A percentile compares a stretch with the other conserved stretches of the same genome.
phyloP scores from a whole-genome alignment of 2,888 invertebrate genomes.

The Euplagia quadripunctaria region DNA sequence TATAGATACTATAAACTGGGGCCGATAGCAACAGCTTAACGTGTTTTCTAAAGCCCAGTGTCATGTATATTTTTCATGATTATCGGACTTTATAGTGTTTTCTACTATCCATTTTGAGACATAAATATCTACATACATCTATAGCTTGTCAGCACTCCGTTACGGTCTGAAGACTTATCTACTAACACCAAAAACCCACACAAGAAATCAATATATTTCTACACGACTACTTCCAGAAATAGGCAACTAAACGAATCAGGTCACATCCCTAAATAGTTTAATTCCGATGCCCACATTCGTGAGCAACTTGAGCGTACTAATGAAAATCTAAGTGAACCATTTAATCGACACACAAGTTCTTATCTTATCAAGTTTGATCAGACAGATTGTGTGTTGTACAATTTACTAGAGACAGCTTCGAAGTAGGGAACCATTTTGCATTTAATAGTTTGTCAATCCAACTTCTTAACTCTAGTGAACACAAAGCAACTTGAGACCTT shows the following conservation, averaged over 20 bases:
- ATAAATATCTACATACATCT: background rate
- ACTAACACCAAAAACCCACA: background rate
- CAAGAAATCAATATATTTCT: slow-evolving; percentile 23
- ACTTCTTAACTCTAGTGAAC: background rate
- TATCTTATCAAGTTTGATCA: slow-evolving; percentile 12
- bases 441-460: background rate
- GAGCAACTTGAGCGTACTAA: slow-evolving; percentile 22
- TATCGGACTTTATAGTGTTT: background rate
- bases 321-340: slow-evolving; percentile 24
- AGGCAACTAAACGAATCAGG: slow-evolving; percentile 12
- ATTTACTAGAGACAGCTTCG: slow-evolving; percentile 1
- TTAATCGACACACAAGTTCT: slow-evolving; percentile 24
- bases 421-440: background rate
- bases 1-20: too few species aligned
- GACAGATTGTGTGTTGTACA: slow-evolving; percentile 14
- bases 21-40: too few species aligned
- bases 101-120: background rate
- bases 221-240: slow-evolving; percentile 25
- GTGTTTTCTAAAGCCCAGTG: too few species aligned
- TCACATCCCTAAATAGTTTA: slow-evolving; percentile 24
- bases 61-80: too few species aligned
- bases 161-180: background rate
- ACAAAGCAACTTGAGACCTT: background rate
- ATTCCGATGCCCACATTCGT: slow-evolving; percentile 17
- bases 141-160: background rate